Base-by-base conservation (phyloP, 1,140 invertebrate species). In the Plodia interpunctella region DNA sequence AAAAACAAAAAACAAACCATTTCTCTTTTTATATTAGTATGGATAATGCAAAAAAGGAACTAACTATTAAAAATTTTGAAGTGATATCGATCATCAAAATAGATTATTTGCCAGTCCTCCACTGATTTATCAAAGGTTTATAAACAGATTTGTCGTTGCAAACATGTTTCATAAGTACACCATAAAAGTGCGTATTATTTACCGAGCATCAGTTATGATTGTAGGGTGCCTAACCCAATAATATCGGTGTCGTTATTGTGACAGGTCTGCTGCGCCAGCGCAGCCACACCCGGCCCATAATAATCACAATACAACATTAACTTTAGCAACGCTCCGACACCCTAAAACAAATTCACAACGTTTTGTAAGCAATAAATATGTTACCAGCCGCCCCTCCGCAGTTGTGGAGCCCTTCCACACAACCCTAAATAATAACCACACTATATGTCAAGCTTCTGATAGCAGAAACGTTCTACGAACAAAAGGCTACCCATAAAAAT, bases 401-500 rank as follows among this genome's bases (percentile, higher is more conserved):
- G 20, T 53, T 25, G 51, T 53, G 21, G 13, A 5, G 38, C 38
- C 51, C 51, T n/a, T 25, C 21, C 21, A 25, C 19, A 25, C 20
- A 55, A 30, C 28, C 17, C 57, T 49, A 53, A 57, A 59, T 57
- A 60, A 61, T 65, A 65, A 60, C 66, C 73, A 63, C 66, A 67
- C 73, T 11, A 68, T 74, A 72, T 72, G 73, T 74, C 70, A 49
- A 53, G 49, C 55, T 50, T 66, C 63, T 57, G 55, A 65, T 38
- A 62, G 60, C 55, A 32, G 11, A 15, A 44, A 13, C 52, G 55
- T 62, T 25, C 11, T 25, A 44, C 17, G 11, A 70, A 74, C 76
- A 83, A 78, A 66, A 66, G 59, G 59, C 71, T 72, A 77, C 74
- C 74, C 70, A 83, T 80, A 79, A 81, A 25, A 79, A 80, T 59